Evolutionary conservation across 1,140 invertebrate species (phyloP), one percentile per base, ranked within the genome.

Genomic region (Temnothorax curvispinosus): DNA sequence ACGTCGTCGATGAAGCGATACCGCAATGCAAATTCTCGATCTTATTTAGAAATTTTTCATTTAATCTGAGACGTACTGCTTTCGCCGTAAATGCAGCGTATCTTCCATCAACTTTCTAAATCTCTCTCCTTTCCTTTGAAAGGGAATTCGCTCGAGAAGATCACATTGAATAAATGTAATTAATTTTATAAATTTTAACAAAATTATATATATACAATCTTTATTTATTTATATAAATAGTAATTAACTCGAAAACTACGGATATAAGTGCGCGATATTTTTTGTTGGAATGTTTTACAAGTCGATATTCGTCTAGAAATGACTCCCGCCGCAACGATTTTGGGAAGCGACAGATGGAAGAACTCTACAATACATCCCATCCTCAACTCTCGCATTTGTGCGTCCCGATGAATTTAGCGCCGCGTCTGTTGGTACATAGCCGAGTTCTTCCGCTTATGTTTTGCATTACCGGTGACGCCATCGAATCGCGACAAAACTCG

Each of bases 31-130:
- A 75, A 84, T 84, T 62, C 41, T 41, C 69, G 38, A 41, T 13
- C 56, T 15, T 84, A 84, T 84, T 84, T 84, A 60, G 54, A 84
- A 60, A 60, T 69, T 60, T 88, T 54, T 76, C 65, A 54, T 87
- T 88, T 81, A 58, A 74, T 35, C 69, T 38, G 60, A 64, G 58
- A 84, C 56, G 35, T 41, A n/a, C 54, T 35, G 47, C 35, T 72
- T 74, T 65, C 32, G 3, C 8, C 32, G 5, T 38, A 32, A 81
- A 71, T 56, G 18, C 38, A 44, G 21, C 21, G 13, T 47, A 74
- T 60, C 54, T 82, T n/a, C 18, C 13, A 47, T 82, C 38, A 82
- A 69, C 3, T 58, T 81, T 71, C 38, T 21, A 27, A 41, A 47
- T 47, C 27, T 35, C 18, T 41, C 32, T 52, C 9, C 11, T 47